Conservation (phyloP, 2,797 vertebrate genomes). For the Trachops cirrhosus region DNA sequence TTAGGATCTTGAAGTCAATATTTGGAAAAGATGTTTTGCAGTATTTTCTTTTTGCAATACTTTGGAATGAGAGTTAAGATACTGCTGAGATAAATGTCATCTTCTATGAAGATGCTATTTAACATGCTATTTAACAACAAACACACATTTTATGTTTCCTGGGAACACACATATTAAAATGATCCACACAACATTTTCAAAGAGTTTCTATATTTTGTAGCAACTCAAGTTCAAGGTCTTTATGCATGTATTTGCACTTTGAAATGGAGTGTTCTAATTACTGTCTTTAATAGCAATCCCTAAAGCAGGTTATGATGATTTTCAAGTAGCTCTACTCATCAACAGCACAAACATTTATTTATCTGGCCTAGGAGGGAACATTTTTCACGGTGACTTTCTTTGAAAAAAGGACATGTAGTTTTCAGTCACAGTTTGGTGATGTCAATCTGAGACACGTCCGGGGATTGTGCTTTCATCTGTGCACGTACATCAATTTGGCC, state of each 20-base stretch:
- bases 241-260: constrained; percentile 18
- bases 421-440: not conserved
- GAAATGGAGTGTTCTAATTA: not conserved
- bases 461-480: not conserved
- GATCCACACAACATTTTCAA: not conserved
- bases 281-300: not conserved
- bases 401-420: not conserved
- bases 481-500: not conserved
- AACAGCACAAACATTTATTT: not conserved
- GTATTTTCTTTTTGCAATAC: not conserved
- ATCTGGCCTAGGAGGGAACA: not conserved
- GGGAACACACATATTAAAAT: not conserved
- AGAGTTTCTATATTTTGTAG: not conserved
- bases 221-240: constrained; percentile 6
- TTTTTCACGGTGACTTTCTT: not conserved
- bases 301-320: constrained; percentile 8
- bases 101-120: not conserved
- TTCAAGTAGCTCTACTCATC: not conserved
- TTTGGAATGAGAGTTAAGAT: not conserved
- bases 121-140: not conserved
- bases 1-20: not conserved
- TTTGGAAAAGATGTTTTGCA: not conserved
- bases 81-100: not conserved
- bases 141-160: not conserved
- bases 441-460: not conserved